A percentile compares a stretch with the other conserved stretches of the same genome.
Conservation (phyloP, 2,888 invertebrate species). For the Agrochola lota region DNA sequence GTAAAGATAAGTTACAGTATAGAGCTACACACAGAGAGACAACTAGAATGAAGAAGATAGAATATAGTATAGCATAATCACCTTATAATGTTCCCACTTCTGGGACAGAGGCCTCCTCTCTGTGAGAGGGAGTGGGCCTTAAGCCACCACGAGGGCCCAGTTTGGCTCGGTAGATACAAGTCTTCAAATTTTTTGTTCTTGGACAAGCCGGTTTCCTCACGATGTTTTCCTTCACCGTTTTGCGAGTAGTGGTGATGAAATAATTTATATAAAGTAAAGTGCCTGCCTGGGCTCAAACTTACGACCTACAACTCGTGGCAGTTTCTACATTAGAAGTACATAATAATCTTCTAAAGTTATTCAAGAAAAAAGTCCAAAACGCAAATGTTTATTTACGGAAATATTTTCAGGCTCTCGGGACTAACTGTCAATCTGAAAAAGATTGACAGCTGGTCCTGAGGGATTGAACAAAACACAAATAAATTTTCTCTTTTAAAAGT, state of each 20-base stretch:
- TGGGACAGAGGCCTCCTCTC: background rate
- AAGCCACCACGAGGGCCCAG: background rate
- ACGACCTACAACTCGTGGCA: background rate
- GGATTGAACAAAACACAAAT: constrained; percentile 16
- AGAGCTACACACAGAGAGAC: background rate
- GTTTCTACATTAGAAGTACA: background rate
- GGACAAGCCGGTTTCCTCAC: too few species aligned
- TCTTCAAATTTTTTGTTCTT: too few species aligned
- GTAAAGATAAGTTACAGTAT: constrained; percentile 4
- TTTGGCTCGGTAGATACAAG: background rate
- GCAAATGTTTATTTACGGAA: constrained; percentile 22
- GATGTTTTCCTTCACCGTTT: too few species aligned
- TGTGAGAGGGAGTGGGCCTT: background rate
- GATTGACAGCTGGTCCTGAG: constrained; percentile 44
- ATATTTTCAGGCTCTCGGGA: constrained; percentile 16
- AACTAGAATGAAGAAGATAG: background rate
- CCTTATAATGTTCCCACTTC: background rate
- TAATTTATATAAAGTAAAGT: too few species aligned
- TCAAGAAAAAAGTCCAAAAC: constrained; percentile 14
- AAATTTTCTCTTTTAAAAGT: constrained; percentile 12
- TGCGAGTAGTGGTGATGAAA: too few species aligned
- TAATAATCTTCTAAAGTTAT: background rate
- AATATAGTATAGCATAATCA: background rate
- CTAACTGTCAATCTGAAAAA: constrained; percentile 25
- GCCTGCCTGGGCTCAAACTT: background rate